phyloP scores from a whole-genome alignment of 2,113 vertebrate genomes.

The Alosa alosa region DNA sequence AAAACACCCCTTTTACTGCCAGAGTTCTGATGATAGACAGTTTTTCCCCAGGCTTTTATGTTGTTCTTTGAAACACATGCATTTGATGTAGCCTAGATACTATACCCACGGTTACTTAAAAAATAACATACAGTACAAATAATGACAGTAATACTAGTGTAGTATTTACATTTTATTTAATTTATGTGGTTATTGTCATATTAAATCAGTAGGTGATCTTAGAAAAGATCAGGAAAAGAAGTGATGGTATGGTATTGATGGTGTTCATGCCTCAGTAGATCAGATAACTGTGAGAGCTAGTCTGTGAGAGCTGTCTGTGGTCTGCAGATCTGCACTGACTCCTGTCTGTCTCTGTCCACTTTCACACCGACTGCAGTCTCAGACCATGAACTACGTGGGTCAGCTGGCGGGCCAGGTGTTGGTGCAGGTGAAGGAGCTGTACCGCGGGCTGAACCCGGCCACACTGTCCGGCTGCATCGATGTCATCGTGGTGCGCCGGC shows the following conservation, averaged over 20 bases:
- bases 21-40: not conserved
- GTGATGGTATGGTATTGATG: too few relatives aligned
- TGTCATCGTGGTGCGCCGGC: slow-evolving; percentile 88
- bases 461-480: slow-evolving; percentile 94
- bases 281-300: too few relatives aligned
- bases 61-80: not conserved
- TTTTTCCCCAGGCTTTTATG: not conserved
- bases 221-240: too few relatives aligned
- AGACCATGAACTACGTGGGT: slow-evolving; percentile 98
- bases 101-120: too few relatives aligned
- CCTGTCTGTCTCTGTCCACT: not conserved
- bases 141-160: too few relatives aligned
- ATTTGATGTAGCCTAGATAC: too few relatives aligned
- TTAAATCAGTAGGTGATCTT: too few relatives aligned
- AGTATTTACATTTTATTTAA: too few relatives aligned
- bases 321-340: not conserved
- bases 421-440: slow-evolving; percentile 95
- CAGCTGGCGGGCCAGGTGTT: slow-evolving; percentile 96
- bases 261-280: too few relatives aligned
- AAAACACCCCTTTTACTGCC: not conserved
- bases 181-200: too few relatives aligned
- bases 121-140: too few relatives aligned
- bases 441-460: slow-evolving; percentile 92
- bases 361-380: slow-evolving; percentile 47
- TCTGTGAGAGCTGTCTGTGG: too few relatives aligned